phyloP scores from a whole-genome alignment of 2,113 vertebrate species.

The Syngnathus scovelli region DNA sequence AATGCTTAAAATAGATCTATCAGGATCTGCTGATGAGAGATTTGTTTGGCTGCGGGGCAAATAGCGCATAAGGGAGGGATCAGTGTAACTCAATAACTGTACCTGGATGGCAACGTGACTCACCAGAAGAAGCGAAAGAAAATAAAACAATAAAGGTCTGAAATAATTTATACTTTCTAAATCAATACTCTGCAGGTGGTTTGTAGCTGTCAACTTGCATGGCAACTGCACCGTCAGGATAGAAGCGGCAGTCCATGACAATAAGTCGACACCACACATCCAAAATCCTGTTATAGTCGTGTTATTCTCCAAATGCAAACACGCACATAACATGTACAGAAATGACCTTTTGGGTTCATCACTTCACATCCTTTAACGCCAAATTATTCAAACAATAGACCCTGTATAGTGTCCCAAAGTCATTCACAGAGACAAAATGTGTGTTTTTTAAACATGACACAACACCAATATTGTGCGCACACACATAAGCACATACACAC shows the following conservation, averaged over 20 bases:
- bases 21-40: constrained; percentile 40
- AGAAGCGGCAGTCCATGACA: constrained; percentile 11
- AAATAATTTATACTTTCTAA: neutral
- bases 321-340: neutral
- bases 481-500: neutral
- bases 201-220: constrained; percentile 51
- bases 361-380: neutral
- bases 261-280: constrained; percentile 19
- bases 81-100: constrained; percentile 28
- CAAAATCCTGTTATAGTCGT: constrained; percentile 16
- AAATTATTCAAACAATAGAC: neutral
- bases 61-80: constrained; percentile 56
- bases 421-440: neutral
- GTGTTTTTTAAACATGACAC: constrained; percentile 16
- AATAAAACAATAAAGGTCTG: neutral
- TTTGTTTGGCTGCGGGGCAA: constrained; percentile 50
- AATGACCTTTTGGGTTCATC: neutral
- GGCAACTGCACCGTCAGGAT: constrained; percentile 62
- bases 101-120: constrained; percentile 18
- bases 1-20: constrained; percentile 53
- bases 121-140: constrained; percentile 7
- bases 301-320: constrained; percentile 4
- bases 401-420: constrained; percentile 16
- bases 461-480: constrained; percentile 7
- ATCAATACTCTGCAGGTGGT: neutral